phyloP scores from a whole-genome alignment of 1,140 invertebrate genomes.

The Anoplolepis gracilipes region DNA sequence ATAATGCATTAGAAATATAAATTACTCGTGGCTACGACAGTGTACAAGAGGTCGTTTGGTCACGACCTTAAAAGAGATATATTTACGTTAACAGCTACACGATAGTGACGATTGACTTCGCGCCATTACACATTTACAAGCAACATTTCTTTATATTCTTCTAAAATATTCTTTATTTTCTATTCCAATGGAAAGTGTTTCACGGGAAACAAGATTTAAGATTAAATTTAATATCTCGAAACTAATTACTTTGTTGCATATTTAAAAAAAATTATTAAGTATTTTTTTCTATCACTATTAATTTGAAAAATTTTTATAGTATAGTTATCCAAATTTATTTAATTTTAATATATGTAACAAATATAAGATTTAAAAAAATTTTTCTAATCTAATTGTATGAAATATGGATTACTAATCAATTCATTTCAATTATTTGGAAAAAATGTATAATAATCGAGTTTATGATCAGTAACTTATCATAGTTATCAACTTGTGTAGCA shows the following conservation, averaged over 20 bases:
- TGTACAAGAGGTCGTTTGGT: slow-evolving; percentile 64
- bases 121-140: slow-evolving; percentile 20
- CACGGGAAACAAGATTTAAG: background rate
- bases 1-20: background rate
- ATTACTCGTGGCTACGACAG: slow-evolving; percentile 70
- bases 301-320: background rate
- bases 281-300: background rate
- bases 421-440: background rate
- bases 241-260: background rate
- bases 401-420: background rate
- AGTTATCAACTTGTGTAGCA: background rate
- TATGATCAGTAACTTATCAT: background rate
- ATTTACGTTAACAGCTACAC: slow-evolving; percentile 51
- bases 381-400: background rate
- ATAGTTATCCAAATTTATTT: background rate
- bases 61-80: slow-evolving; percentile 73
- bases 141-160: slow-evolving; percentile 1
- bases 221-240: background rate
- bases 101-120: slow-evolving; percentile 63
- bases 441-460: background rate
- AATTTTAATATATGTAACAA: background rate
- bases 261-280: background rate
- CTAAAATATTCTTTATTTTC: background rate
- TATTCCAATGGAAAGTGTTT: slow-evolving; percentile 2
- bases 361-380: background rate